These are phyloP conservation scores for Perca schrenkii DNA, from an alignment of 2,113 vertebrate genomes.

Conservation along the genomic window DNA sequence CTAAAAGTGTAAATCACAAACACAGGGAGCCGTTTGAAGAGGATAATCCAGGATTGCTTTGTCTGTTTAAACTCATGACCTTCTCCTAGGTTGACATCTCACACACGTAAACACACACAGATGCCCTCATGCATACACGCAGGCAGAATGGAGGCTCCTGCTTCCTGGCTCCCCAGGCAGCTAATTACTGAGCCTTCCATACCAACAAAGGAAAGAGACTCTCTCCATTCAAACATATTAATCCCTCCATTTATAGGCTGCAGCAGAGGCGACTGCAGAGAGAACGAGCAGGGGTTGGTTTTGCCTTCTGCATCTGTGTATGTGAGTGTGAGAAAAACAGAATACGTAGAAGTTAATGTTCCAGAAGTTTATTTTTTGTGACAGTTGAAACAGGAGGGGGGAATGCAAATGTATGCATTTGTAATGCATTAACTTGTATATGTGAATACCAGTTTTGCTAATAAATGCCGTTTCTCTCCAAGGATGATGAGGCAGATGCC, in stretches of 20 bases:
- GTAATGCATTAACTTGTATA: not conserved
- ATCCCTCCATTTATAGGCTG: constrained; percentile 60
- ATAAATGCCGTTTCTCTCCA: not conserved
- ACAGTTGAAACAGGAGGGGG: not conserved
- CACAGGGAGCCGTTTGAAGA: constrained; percentile 42
- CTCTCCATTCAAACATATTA: constrained; percentile 66
- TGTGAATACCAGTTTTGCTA: not conserved
- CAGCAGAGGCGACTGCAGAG: constrained; percentile 38
- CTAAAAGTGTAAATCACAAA: constrained; percentile 41
- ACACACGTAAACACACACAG: constrained; percentile 18
- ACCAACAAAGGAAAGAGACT: constrained; percentile 57
- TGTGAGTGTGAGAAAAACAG: constrained; percentile 4
- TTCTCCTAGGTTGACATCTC: constrained; percentile 52
- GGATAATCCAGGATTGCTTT: constrained; percentile 64
- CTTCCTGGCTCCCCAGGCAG: constrained; percentile 65
- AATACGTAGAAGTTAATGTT: constrained; percentile 7
- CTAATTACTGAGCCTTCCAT: constrained; percentile 63
- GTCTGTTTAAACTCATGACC: constrained; percentile 65
- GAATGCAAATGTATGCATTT: constrained; percentile 9
- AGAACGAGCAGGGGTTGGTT: constrained; percentile 21
- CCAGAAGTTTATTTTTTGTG: constrained; percentile 18
- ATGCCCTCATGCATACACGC: constrained; percentile 19
- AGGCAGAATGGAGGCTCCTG: constrained; percentile 42
- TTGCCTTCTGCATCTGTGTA: constrained; percentile 28
- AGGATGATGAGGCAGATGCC: constrained; percentile 6